Evolutionary conservation across 1,140 invertebrate species (phyloP).

Genomic region (Tetragnatha versicolor): DNA sequence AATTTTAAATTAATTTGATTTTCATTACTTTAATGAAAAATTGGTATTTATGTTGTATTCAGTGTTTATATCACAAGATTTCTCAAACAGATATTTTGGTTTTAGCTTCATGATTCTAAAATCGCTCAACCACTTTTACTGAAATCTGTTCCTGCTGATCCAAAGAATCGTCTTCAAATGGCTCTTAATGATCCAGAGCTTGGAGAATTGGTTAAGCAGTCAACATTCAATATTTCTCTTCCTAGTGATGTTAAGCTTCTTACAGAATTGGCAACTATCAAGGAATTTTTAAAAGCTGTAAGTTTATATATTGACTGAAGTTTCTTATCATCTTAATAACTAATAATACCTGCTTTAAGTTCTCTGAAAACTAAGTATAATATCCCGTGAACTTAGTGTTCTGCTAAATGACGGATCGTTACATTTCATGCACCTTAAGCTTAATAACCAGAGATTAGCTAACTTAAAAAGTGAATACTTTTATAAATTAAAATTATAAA

Average conservation of each 20-base stretch:
- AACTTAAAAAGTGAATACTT: neutral
- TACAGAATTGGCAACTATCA: conserved; percentile 50
- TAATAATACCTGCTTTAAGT: too few relatives aligned
- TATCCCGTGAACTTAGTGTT: too few relatives aligned
- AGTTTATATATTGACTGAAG: conserved; percentile 8
- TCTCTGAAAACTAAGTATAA: too few relatives aligned
- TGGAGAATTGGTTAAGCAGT: conserved; percentile 26
- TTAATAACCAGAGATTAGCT: too few relatives aligned
- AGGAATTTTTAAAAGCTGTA: conserved; percentile 47
- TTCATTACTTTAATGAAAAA: too few relatives aligned
- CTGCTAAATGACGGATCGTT: too few relatives aligned
- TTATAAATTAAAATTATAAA: neutral
- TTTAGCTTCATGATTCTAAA: conserved; percentile 49
- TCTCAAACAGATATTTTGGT: too few relatives aligned
- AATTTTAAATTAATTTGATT: too few relatives aligned
- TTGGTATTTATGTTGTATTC: too few relatives aligned
- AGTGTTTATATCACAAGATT: too few relatives aligned
- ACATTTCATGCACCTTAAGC: too few relatives aligned
- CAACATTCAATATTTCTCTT: conserved; percentile 32
- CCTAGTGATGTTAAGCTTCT: conserved; percentile 39
- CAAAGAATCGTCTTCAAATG: conserved; percentile 28
- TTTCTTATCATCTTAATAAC: too few relatives aligned
- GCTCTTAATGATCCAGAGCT: conserved; percentile 42
- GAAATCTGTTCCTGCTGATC: conserved; percentile 50
- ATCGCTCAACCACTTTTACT: conserved; percentile 41